Conservation (phyloP, 2,888 invertebrate genomes). For the Alentia gelatinosa region DNA sequence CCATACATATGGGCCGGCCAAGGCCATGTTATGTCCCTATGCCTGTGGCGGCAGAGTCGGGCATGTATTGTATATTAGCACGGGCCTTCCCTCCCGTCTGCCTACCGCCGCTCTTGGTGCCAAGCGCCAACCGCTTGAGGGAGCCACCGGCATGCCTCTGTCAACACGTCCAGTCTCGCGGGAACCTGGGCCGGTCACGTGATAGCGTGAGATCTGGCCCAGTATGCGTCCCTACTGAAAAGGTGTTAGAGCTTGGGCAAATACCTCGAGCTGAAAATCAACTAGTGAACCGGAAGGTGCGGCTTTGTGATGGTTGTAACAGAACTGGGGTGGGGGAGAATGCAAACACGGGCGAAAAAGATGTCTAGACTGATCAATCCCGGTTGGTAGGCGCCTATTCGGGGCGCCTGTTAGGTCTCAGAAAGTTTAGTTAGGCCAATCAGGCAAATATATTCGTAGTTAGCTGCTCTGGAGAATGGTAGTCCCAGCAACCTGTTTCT, state of each 20-base stretch:
- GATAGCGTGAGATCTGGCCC: not conserved
- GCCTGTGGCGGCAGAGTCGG: not conserved
- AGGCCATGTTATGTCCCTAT: not conserved
- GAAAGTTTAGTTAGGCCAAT: too few relatives aligned
- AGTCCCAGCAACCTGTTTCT: too few relatives aligned
- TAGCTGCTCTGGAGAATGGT: too few relatives aligned
- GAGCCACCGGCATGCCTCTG: not conserved
- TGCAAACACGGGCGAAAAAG: too few relatives aligned
- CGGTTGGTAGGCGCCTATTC: too few relatives aligned
- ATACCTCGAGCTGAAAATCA: not conserved
- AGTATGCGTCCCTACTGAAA: not conserved
- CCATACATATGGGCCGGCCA: not conserved
- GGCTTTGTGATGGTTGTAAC: not conserved
- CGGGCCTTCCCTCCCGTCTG: not conserved
- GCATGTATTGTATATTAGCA: not conserved
- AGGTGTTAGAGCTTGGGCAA: not conserved
- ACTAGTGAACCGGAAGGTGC: not conserved
- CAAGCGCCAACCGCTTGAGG: not conserved
- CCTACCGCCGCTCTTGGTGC: not conserved
- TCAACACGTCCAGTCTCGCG: not conserved
- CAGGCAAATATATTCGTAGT: too few relatives aligned
- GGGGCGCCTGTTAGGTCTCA: too few relatives aligned
- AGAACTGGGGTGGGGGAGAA: not conserved
- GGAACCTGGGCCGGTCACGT: not conserved
- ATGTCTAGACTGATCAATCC: too few relatives aligned